phyloP scores from a whole-genome alignment of 2,113 vertebrate genomes.

The Pedionomus torquatus region DNA sequence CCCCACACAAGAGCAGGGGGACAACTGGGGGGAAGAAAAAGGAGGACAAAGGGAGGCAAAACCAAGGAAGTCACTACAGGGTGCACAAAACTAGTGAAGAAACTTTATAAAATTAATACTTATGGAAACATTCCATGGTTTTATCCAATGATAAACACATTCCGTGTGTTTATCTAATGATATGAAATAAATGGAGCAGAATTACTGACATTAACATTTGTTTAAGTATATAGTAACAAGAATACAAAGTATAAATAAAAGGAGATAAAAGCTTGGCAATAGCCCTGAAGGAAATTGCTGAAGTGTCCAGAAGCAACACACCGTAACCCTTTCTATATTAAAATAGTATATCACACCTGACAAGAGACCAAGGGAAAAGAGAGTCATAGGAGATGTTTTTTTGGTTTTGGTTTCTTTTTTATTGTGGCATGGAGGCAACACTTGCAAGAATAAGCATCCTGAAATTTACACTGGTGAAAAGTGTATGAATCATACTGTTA shows the following conservation, averaged over 20 bases:
- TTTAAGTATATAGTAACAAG: conserved; percentile 34
- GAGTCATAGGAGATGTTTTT: background rate
- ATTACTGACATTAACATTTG: conserved; percentile 34
- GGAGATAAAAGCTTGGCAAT: conserved; percentile 3
- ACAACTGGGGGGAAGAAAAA: background rate
- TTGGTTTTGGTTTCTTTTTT: background rate
- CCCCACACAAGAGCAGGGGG: too few relatives aligned
- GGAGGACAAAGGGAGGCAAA: background rate
- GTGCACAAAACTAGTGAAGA: background rate
- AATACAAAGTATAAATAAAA: conserved; percentile 57
- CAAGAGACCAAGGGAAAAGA: conserved; percentile 40
- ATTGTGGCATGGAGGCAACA: background rate
- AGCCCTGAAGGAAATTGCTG: conserved; percentile 51
- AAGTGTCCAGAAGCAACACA: conserved; percentile 53
- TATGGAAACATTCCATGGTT: too few relatives aligned
- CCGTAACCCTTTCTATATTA: conserved; percentile 67
- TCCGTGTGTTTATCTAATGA: background rate
- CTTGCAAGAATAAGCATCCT: background rate
- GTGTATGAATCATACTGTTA: background rate
- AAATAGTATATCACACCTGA: conserved; percentile 71
- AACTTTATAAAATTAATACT: conserved; percentile 10
- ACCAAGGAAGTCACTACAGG: background rate
- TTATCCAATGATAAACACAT: too few relatives aligned
- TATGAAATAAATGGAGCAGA: conserved; percentile 59
- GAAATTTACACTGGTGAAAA: background rate